Percentiles rank a stretch among this genome's conserved stretches.
These are phyloP conservation scores for Priocnemis perturbator DNA, from an alignment of 2,888 invertebrate genomes.

Conservation along the genomic window DNA sequence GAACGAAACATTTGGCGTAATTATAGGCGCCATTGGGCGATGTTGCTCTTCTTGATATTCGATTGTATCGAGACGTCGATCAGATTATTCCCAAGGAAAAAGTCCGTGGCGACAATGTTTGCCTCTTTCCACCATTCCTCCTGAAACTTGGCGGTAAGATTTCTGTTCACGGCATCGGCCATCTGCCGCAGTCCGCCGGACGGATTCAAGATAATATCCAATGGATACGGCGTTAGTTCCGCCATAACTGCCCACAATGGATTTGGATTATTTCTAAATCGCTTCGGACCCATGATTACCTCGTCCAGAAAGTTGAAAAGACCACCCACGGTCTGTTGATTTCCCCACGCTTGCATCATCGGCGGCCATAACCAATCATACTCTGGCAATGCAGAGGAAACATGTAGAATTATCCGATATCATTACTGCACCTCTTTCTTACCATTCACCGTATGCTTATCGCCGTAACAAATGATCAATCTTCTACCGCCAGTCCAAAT, in stretches of 20 bases:
- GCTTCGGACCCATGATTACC: conserved; percentile 65
- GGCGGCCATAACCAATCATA: conserved; percentile 81
- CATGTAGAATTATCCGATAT: not conserved
- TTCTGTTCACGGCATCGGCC: conserved; percentile 75
- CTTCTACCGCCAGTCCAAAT: conserved; percentile 78
- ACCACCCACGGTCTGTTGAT: conserved; percentile 71
- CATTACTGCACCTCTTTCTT: conserved; percentile 33
- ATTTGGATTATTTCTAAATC: conserved; percentile 65
- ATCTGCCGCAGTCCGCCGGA: conserved; percentile 74
- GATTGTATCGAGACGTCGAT: conserved; percentile 75
- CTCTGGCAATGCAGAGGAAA: conserved; percentile 69
- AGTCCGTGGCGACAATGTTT: conserved; percentile 77
- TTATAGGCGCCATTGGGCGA: conserved; percentile 52
- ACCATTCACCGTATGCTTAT: conserved; percentile 76
- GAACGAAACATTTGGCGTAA: too few relatives aligned
- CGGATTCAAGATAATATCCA: conserved; percentile 73
- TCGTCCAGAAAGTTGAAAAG: conserved; percentile 66
- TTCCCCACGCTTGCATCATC: conserved; percentile 81
- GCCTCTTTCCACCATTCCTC: conserved; percentile 73
- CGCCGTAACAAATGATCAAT: conserved; percentile 79
- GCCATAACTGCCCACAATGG: conserved; percentile 75
- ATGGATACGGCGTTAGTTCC: conserved; percentile 76
- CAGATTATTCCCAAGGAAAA: conserved; percentile 76
- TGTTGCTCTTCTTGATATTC: conserved; percentile 70
- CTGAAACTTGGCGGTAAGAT: conserved; percentile 74